A percentile compares a stretch with the other conserved stretches of the same genome.
Evolutionary conservation across 2,797 vertebrate species (phyloP).

Genomic region (Chelidonichthys spinosus): DNA sequence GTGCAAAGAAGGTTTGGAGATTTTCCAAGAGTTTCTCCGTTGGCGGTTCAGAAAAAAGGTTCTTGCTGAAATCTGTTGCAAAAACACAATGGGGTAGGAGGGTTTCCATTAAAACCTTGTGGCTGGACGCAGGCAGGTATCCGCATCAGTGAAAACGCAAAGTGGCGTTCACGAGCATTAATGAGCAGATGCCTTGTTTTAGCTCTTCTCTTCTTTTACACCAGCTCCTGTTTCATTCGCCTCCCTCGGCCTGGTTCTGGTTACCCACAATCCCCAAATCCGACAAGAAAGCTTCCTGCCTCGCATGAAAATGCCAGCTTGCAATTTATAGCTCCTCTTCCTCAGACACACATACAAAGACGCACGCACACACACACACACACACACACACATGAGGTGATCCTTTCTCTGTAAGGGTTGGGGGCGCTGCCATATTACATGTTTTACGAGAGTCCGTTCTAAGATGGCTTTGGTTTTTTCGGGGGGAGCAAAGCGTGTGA

Average conservation of each 20-base stretch:
- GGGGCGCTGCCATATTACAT: constrained; percentile 28
- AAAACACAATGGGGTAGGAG: constrained; percentile 3
- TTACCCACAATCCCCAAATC: constrained; percentile 74
- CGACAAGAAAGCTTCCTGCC: constrained; percentile 62
- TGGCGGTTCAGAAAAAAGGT: background rate
- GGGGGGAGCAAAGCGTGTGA: background rate
- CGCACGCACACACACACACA: too few species aligned
- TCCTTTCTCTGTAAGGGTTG: constrained; percentile 23
- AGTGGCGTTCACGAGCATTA: constrained; percentile 50
- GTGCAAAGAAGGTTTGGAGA: constrained; percentile 12
- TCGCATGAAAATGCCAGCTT: constrained; percentile 61
- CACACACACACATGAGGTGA: constrained; percentile 18
- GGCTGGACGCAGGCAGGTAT: constrained; percentile 36
- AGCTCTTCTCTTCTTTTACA: constrained; percentile 20
- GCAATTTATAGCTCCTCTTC: constrained; percentile 68
- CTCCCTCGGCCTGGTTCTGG: constrained; percentile 66
- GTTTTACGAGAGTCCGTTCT: constrained; percentile 59
- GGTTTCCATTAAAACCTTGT: constrained; percentile 28
- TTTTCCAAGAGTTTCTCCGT: constrained; percentile 29
- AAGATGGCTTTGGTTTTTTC: constrained; percentile 29
- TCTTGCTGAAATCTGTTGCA: constrained; percentile 37
- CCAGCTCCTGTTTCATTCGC: constrained; percentile 51
- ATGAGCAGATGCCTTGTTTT: constrained; percentile 61
- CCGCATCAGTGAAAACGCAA: constrained; percentile 39
- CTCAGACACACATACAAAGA: background rate